Evolutionary conservation across 2,797 vertebrate genomes (phyloP).

Genomic region (Prionace glauca): DNA sequence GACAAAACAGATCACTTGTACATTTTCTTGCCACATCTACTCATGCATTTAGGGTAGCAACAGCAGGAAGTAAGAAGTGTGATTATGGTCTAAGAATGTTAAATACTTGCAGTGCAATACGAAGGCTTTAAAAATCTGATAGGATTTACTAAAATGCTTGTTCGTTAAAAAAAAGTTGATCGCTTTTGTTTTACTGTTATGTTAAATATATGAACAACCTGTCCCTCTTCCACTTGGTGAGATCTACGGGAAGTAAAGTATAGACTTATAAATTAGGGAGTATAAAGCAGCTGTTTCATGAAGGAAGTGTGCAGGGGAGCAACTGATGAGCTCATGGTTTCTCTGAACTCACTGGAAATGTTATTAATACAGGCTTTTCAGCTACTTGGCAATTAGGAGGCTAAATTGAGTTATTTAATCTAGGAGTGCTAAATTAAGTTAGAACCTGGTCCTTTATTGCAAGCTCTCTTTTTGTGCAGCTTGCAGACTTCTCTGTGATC

Average conservation of each 20-base stretch:
- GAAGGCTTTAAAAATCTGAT: neutral
- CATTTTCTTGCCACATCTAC: neutral
- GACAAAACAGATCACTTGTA: neutral
- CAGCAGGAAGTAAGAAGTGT: neutral
- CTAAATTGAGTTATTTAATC: neutral
- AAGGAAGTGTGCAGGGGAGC: neutral
- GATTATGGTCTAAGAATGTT: neutral
- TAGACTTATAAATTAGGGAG: neutral
- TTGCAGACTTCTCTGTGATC: neutral
- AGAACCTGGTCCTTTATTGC: neutral
- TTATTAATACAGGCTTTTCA: neutral
- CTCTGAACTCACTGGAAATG: neutral
- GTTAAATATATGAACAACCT: neutral
- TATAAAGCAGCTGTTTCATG: neutral
- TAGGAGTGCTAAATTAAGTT: neutral
- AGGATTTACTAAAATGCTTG: neutral
- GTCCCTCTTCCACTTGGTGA: neutral
- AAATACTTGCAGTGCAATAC: neutral
- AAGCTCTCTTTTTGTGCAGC: neutral
- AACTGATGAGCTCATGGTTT: neutral
- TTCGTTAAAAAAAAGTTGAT: neutral
- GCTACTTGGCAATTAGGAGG: neutral
- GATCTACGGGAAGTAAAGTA: neutral
- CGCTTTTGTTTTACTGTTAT: neutral
- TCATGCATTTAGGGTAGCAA: neutral